Conservation (phyloP, 2,888 invertebrate species). For the Volucella zonaria region DNA sequence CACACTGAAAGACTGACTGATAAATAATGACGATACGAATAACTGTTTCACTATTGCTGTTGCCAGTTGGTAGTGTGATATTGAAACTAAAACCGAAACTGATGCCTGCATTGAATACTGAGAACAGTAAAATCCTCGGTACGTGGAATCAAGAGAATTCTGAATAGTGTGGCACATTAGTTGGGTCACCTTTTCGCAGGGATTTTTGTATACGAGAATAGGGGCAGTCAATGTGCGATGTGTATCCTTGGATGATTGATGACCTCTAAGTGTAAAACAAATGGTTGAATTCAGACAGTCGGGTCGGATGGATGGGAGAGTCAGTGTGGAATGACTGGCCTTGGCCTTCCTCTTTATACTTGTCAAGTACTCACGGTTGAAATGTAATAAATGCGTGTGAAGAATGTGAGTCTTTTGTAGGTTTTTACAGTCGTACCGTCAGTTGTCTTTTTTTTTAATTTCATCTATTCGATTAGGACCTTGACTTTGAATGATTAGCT, state of each 20-base stretch:
- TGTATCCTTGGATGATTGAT: constrained; percentile 69
- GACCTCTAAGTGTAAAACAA: constrained; percentile 63
- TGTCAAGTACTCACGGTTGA: neutral
- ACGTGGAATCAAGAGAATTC: constrained; percentile 14
- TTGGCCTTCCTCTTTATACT: constrained; percentile 54
- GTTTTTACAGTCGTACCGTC: constrained; percentile 17
- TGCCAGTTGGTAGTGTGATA: neutral
- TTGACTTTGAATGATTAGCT: constrained; percentile 61
- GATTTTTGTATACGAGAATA: constrained; percentile 27
- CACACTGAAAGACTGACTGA: constrained; percentile 49
- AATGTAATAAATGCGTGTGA: constrained; percentile 45
- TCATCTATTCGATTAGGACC: constrained; percentile 34
- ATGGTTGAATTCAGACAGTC: constrained; percentile 37
- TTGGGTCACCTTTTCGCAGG: constrained; percentile 47
- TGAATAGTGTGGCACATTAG: constrained; percentile 41
- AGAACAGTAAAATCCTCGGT: neutral
- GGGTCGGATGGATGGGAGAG: constrained; percentile 8
- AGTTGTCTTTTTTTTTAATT: neutral
- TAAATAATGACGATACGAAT: constrained; percentile 51
- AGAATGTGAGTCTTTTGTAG: constrained; percentile 13
- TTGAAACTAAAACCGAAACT: too few species aligned
- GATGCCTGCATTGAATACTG: neutral
- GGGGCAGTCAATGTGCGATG: constrained; percentile 27
- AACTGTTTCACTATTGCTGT: constrained; percentile 23
- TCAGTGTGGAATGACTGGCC: constrained; percentile 21